Conservation (phyloP, 2,113 vertebrate genomes). For the Narcine bancroftii region DNA sequence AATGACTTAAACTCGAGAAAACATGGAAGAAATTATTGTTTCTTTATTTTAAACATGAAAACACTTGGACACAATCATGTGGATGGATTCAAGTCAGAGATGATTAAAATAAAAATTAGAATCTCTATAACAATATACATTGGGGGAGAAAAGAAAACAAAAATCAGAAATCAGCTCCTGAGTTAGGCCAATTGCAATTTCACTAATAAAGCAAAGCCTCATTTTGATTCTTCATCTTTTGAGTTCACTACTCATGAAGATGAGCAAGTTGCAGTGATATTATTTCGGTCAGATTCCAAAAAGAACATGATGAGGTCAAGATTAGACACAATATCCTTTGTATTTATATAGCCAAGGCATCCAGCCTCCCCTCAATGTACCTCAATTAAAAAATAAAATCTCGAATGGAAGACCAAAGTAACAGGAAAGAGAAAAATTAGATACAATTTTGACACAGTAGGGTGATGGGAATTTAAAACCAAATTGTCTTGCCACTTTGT, state of each 20-base stretch:
- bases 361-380: neutral
- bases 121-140: neutral
- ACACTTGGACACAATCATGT: neutral
- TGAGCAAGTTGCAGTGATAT: neutral
- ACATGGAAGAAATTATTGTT: neutral
- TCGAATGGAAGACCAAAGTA: neutral
- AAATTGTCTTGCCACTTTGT: neutral
- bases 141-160: too few species aligned
- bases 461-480: neutral
- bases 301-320: neutral
- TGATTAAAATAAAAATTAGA: neutral
- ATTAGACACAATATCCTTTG: neutral
- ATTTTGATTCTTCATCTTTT: neutral
- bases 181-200: neutral
- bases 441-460: slow-evolving; percentile 75
- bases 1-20: neutral
- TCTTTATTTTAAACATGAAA: neutral
- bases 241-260: neutral
- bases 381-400: neutral
- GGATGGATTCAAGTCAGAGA: neutral
- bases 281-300: neutral
- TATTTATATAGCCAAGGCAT: neutral
- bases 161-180: neutral
- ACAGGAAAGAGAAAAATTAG: slow-evolving; percentile 54
- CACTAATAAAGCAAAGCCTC: neutral